A percentile compares a stretch with the other conserved stretches of the same genome.
These are phyloP conservation scores for Dipus sagitta DNA, from an alignment of 2,797 vertebrate genomes.

Conservation along the genomic window DNA sequence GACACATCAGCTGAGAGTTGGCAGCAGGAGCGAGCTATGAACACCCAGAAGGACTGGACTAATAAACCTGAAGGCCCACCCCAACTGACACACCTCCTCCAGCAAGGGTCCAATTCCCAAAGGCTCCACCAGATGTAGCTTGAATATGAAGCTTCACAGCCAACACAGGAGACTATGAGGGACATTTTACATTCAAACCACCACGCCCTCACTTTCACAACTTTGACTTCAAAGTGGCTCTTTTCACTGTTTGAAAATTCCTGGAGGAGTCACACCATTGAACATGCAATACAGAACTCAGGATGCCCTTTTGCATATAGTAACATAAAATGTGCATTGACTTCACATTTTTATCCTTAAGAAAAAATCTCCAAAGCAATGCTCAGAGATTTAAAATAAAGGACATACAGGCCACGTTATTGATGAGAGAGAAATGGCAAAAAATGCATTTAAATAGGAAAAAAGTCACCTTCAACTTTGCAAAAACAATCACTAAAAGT, in stretches of 20 bases:
- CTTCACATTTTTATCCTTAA: conserved; percentile 30
- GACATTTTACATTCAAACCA: no score
- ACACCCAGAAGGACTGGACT: no score
- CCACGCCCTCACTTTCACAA: neutral
- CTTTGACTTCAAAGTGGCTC: neutral
- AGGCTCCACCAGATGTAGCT: no score
- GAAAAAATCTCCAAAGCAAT: neutral
- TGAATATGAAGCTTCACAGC: no score
- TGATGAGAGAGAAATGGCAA: neutral
- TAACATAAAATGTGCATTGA: neutral
- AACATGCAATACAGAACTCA: no score
- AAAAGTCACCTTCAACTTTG: conserved; percentile 53
- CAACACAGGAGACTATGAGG: no score
- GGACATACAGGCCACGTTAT: neutral
- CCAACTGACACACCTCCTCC: no score
- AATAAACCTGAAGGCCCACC: no score
- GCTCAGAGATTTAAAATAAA: conserved; percentile 16
- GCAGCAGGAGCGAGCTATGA: no score
- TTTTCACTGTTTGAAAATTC: neutral
- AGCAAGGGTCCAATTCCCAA: no score
- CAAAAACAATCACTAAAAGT: conserved; percentile 45
- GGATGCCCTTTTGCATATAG: neutral
- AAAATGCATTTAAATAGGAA: conserved; percentile 18
- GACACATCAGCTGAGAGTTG: no score
- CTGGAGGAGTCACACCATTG: neutral